Percentiles rank a stretch among this genome's conserved stretches.
These are phyloP conservation scores for Eurypyga helias DNA, from an alignment of 2,113 vertebrate genomes.

Conservation along the genomic window DNA sequence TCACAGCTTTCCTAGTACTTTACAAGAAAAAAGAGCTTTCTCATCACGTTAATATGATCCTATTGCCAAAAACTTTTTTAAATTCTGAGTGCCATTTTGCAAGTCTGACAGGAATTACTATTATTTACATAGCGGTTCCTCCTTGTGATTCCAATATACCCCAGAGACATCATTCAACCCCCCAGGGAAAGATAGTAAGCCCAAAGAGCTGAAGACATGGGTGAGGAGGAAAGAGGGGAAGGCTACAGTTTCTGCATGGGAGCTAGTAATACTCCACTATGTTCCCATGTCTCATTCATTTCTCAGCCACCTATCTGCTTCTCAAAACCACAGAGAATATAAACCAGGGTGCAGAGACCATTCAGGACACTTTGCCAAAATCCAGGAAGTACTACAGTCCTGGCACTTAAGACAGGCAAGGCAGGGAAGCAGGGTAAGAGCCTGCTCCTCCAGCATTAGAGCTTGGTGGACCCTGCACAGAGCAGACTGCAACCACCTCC, in stretches of 20 bases:
- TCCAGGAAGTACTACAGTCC: background rate
- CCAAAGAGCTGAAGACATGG: background rate
- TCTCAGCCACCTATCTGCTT: background rate
- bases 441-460: background rate
- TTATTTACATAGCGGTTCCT: slow-evolving; percentile 31
- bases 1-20: slow-evolving; percentile 54
- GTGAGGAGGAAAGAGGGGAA: background rate
- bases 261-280: background rate
- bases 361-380: background rate
- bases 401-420: background rate
- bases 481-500: background rate
- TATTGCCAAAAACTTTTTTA: slow-evolving; percentile 35
- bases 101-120: slow-evolving; percentile 13
- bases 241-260: background rate
- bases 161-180: background rate
- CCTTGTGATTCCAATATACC: background rate
- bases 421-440: background rate
- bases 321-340: background rate
- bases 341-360: background rate
- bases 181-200: background rate
- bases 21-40: slow-evolving; percentile 51
- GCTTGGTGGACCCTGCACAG: background rate
- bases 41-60: slow-evolving; percentile 58
- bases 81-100: slow-evolving; percentile 37
- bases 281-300: background rate